Percentiles rank a stretch among this genome's conserved stretches.
These are phyloP conservation scores for Apodemia hepburni DNA, from an alignment of 2,888 invertebrate species.

Conservation along the genomic window DNA sequence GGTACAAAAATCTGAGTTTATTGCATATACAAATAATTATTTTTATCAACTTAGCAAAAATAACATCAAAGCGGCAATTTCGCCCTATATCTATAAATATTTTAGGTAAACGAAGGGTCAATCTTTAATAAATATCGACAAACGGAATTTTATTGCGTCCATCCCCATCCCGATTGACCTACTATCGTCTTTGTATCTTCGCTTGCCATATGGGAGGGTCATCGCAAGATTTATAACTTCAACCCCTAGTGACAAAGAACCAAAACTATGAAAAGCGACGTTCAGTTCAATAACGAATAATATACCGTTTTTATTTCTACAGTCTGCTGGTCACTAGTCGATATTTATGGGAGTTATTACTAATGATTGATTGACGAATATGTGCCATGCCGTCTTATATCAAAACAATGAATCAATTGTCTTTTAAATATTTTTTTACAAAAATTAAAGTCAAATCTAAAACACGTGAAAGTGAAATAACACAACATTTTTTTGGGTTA, in stretches of 20 bases:
- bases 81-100: slow-evolving; percentile 34
- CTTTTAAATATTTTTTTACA: not conserved
- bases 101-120: slow-evolving; percentile 38
- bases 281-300: slow-evolving; percentile 39
- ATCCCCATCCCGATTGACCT: slow-evolving; percentile 58
- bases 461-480: too few relatives aligned
- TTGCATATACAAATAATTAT: too few relatives aligned
- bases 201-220: slow-evolving; percentile 55
- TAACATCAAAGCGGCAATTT: slow-evolving; percentile 28
- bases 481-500: too few relatives aligned
- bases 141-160: slow-evolving; percentile 56
- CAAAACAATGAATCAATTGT: not conserved
- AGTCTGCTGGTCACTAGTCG: slow-evolving; percentile 12
- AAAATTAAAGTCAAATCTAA: too few relatives aligned
- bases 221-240: slow-evolving; percentile 58
- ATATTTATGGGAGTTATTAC: slow-evolving; percentile 14
- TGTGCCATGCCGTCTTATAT: slow-evolving; percentile 24
- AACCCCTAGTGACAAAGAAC: slow-evolving; percentile 54
- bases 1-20: too few relatives aligned
- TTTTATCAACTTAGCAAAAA: slow-evolving; percentile 7
- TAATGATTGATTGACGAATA: slow-evolving; percentile 20
- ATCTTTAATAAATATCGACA: slow-evolving; percentile 49
- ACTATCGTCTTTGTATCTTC: slow-evolving; percentile 47
- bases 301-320: slow-evolving; percentile 26
- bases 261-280: slow-evolving; percentile 52